Conservation (phyloP, 1,140 invertebrate genomes). For the Monochamus saltuarius region DNA sequence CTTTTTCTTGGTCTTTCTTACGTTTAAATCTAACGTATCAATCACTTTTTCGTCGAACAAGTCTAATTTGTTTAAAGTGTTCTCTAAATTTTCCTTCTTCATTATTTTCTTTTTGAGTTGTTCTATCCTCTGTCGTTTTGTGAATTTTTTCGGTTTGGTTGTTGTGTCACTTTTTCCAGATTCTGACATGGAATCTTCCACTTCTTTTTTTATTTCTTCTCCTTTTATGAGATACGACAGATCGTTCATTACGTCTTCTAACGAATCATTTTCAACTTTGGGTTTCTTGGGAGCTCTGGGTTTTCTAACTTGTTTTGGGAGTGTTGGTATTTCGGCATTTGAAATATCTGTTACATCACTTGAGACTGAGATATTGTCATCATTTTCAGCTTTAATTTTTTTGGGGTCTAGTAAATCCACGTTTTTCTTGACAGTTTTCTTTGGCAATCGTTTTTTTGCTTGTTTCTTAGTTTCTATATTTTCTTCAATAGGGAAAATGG, state of each 20-base stretch:
- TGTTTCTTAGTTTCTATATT: constrained; percentile 32
- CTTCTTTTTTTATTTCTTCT: constrained; percentile 39
- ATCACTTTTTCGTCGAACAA: constrained; percentile 42
- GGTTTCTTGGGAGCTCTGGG: constrained; percentile 13
- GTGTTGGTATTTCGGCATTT: constrained; percentile 11
- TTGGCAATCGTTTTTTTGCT: constrained; percentile 27
- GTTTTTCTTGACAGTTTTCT: constrained; percentile 20
- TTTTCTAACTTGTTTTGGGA: constrained; percentile 11
- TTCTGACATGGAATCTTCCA: constrained; percentile 29
- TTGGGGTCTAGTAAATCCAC: constrained; percentile 14
- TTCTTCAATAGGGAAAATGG: constrained; percentile 39
- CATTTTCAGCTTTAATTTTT: constrained; percentile 26
- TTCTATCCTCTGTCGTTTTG: constrained; percentile 37
- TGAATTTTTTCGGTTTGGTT: constrained; percentile 32
- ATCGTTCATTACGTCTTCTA: constrained; percentile 46
- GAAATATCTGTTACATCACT: constrained; percentile 14
- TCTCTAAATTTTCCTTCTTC: constrained; percentile 47
- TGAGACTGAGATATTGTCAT: constrained; percentile 2
- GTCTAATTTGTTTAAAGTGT: constrained; percentile 37
- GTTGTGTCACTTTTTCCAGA: constrained; percentile 28
- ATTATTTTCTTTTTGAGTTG: constrained; percentile 33
- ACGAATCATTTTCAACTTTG: constrained; percentile 16
- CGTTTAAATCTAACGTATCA: constrained; percentile 49
- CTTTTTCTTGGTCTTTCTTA: constrained; percentile 39
- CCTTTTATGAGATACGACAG: constrained; percentile 37